Base-by-base conservation (phyloP, 2,888 invertebrate species). In the Drosophila ezoana region DNA sequence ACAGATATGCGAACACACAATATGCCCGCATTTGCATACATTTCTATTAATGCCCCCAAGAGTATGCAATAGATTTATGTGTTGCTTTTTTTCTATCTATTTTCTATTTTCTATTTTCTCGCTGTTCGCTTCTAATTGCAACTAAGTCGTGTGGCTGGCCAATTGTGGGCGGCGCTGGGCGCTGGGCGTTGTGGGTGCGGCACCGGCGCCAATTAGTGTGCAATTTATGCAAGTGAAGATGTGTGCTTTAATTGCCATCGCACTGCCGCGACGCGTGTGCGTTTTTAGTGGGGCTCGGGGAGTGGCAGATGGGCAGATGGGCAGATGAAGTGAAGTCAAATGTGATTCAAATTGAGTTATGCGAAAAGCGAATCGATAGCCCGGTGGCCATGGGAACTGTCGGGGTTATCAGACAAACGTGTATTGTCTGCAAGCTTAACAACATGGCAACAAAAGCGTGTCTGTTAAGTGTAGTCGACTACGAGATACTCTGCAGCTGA, bases 41-140 rank as follows among this genome's bases (percentile, higher is more conserved):
- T 35, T 35, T 38, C 18, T 38, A 33, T 32, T 52, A 14, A n/a
- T 10, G 14, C 16, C 8, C 37, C 48, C n/a, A 0, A 9, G 54
- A 28, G 23, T 49, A 49, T 51, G 66, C 43, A 56, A 37, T 35
- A 20, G 13, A 49, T 58, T 41, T 56, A 11, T 45, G 28, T 28
- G 8, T 8, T 8, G 18, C 3, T 13, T 51, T 10, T 23, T 48
- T 52, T 56, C 43, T 43, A 23, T 48, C 58, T 58, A 44, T 40
- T 45, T 43, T 20, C 16, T 40, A n/a, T 45, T 43, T 32, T 48
- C 58, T 58, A 44, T 40, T 45, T 43, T 20, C 16, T 40, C 49
- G 11, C 37, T 70, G 67, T 77, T 58, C 58, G 84, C 65, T 81
- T 69, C 74, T 87, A 81, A 81, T 84, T 87, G 87, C 75, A 80